Base-by-base conservation (phyloP, 2,113 vertebrate species). In the Morone saxatilis region DNA sequence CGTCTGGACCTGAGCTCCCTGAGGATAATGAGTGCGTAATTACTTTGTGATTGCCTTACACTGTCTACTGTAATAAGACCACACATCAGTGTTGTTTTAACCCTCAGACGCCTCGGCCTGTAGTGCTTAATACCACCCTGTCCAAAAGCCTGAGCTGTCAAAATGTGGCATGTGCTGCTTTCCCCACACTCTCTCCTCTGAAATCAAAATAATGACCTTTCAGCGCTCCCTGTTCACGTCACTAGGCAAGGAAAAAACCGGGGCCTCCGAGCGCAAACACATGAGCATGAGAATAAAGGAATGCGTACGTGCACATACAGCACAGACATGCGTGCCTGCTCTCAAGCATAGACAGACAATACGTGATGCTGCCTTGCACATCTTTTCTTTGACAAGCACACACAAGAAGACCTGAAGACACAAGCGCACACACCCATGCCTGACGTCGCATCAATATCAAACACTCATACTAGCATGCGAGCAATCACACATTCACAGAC, bases 11-110 rank as follows among this genome's bases (percentile, higher is more conserved):
- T 99, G 16, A 81, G 80, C 86, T 95, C 96, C 62, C 96, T 99
- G 97, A 95, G 97, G 92, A 96, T 99, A 89, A 96, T 95, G 95
- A 97, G 97, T 99, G 95, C 95, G 97, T 94, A 72, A 81, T 80
- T 45, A 61, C 74, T 38, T 38, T 41, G 76, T 48, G 69, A 80
- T 80, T 88, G 65, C 78, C 59, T 57, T 62, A 57, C 66, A 50
- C 40, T 16, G 74, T 85, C 77, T 77, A 6, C 85, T 69, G 81
- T 86, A 82, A 86, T 20, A 41, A 85, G 92, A 90, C 88, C 89
- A 89, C 92, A 90, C 88, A 88, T 61, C 40, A 3, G 14, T 80
- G 83, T 86, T 86, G 80, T 87, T 90, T 78, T 85, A 89, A 83
- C 84, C 75, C 70, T 75, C 61, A 53, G 45, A 81, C n/a, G 11